Conservation (phyloP, 92 coral and sea anemone species). For the Siderastrea siderea region DNA sequence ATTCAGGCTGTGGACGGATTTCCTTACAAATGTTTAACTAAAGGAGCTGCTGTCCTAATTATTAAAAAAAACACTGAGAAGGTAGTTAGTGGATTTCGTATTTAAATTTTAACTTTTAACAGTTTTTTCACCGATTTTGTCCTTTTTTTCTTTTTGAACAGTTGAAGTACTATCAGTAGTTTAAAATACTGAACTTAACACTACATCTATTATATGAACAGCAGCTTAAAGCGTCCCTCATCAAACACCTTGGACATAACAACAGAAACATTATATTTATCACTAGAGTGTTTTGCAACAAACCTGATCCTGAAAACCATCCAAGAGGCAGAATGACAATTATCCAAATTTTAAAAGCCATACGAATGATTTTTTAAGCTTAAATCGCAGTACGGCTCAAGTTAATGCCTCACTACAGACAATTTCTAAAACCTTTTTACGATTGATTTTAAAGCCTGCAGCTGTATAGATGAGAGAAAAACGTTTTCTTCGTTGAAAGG, state of each 20-base stretch:
- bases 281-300: neutral
- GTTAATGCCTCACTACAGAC: neutral
- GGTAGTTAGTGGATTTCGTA: too few species aligned
- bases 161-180: too few species aligned
- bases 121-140: neutral
- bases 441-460: neutral
- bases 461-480: neutral
- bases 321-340: neutral
- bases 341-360: constrained; percentile 16
- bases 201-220: too few species aligned
- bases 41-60: neutral
- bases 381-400: neutral
- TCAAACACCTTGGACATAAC: too few species aligned
- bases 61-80: neutral
- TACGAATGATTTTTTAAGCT: neutral
- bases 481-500: neutral
- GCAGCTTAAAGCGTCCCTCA: too few species aligned
- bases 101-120: neutral
- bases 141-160: too few species aligned
- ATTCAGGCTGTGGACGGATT: neutral
- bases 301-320: constrained; percentile 23
- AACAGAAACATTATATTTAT: too few species aligned
- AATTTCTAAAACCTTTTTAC: neutral
- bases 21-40: neutral
- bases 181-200: too few species aligned